These are phyloP conservation scores for Ascidia mentula DNA, from an alignment of 23 tunicate species.

Conservation along the genomic window DNA sequence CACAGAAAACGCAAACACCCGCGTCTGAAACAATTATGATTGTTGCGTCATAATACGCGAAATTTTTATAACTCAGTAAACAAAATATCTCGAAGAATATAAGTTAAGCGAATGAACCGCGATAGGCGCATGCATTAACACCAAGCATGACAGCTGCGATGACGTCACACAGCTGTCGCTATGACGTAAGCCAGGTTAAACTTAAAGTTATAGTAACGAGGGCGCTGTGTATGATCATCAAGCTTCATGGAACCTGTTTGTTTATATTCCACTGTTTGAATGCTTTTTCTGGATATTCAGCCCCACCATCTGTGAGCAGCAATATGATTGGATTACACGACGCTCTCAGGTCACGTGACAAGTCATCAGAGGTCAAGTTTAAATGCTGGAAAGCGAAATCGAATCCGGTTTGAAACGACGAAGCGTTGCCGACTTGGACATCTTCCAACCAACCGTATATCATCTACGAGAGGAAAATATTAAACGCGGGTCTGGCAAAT, in stretches of 20 bases:
- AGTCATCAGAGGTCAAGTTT: neutral
- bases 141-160: neutral
- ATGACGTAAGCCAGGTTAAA: neutral
- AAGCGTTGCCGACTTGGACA: conserved; percentile 9
- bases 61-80: too few species aligned
- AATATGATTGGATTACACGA: conserved; percentile 64
- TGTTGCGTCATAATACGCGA: neutral
- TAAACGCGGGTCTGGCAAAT: too few species aligned
- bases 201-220: neutral
- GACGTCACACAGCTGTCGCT: neutral
- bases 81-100: too few species aligned
- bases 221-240: too few species aligned
- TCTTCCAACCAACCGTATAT: conserved; percentile 23
- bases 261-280: conserved; percentile 40
- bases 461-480: conserved; percentile 24
- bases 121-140: too few species aligned
- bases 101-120: too few species aligned
- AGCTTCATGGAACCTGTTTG: conserved; percentile 27
- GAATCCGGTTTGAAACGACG: conserved; percentile 63
- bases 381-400: conserved; percentile 47
- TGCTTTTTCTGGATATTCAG: conserved; percentile 40
- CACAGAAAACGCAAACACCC: conserved; percentile 15
- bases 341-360: conserved; percentile 14
- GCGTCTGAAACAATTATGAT: too few species aligned
- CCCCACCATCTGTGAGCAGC: conserved; percentile 87